phyloP scores from a whole-genome alignment of 2,888 invertebrate species.

The Stegana nigrithorax region DNA sequence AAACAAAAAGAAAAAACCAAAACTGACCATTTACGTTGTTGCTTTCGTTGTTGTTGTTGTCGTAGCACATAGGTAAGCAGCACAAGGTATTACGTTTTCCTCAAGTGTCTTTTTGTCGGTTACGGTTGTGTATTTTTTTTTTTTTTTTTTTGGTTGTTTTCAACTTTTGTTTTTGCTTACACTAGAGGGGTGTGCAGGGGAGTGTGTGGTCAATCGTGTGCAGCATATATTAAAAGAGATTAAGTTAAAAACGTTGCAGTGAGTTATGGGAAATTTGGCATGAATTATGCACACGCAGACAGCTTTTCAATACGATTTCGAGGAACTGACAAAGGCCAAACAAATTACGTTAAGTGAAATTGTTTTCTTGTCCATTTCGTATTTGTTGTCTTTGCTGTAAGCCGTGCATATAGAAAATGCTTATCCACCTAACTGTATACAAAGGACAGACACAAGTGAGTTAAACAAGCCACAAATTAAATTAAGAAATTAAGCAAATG shows the following conservation, averaged over 20 bases:
- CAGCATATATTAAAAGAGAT: not conserved
- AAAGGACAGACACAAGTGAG: not conserved
- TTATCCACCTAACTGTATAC: no score
- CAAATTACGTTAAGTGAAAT: no score
- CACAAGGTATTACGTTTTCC: no score
- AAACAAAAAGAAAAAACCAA: not conserved
- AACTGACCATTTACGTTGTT: no score
- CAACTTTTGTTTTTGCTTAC: no score
- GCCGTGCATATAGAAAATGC: no score
- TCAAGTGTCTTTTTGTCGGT: not conserved
- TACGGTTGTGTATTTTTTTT: not conserved
- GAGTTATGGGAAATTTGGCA: slow-evolving; percentile 8
- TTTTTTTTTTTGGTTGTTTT: not conserved
- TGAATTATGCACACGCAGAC: not conserved
- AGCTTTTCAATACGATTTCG: slow-evolving; percentile 3
- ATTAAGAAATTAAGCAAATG: not conserved
- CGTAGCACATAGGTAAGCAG: no score
- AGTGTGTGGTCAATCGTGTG: no score
- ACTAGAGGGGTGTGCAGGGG: no score
- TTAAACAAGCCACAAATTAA: not conserved
- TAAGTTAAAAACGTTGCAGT: not conserved
- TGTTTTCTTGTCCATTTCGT: no score
- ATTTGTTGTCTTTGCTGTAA: no score
- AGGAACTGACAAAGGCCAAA: not conserved
- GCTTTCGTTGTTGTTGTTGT: no score